These are phyloP conservation scores for Stenodema calcarata DNA, from an alignment of 2,888 invertebrate genomes.

Conservation along the genomic window DNA sequence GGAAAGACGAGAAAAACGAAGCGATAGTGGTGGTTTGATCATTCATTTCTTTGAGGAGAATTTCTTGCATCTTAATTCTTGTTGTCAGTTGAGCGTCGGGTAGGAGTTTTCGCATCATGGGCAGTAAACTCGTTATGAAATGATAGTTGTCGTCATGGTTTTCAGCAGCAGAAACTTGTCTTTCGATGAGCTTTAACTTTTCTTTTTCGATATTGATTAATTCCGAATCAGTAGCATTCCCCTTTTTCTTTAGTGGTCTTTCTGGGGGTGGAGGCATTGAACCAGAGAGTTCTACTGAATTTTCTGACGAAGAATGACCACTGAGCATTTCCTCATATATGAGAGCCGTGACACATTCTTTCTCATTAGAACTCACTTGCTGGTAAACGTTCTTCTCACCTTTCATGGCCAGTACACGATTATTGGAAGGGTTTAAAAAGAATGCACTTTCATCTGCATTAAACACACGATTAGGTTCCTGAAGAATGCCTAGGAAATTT, in stretches of 20 bases:
- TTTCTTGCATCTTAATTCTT: conserved; percentile 5
- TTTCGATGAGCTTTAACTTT: neutral
- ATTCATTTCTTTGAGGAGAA: neutral
- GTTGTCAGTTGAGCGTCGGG: neutral
- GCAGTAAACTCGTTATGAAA: conserved; percentile 11
- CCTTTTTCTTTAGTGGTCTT: neutral
- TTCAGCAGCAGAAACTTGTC: neutral
- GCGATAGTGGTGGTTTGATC: neutral
- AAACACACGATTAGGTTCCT: neutral
- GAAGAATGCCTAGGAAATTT: neutral
- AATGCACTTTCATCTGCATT: neutral
- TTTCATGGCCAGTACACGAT: neutral
- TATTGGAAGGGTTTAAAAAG: neutral
- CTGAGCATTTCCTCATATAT: neutral
- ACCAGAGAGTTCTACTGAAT: neutral
- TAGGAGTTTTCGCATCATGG: neutral
- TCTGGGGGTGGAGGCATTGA: neutral
- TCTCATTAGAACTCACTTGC: neutral
- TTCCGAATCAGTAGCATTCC: neutral
- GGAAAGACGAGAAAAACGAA: neutral
- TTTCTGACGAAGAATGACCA: neutral
- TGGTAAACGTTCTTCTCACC: neutral
- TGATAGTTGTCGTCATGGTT: neutral
- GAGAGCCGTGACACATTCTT: neutral
- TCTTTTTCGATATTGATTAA: neutral